Base-by-base conservation (phyloP, 2,797 vertebrate species). In the Serranus cabrilla region DNA sequence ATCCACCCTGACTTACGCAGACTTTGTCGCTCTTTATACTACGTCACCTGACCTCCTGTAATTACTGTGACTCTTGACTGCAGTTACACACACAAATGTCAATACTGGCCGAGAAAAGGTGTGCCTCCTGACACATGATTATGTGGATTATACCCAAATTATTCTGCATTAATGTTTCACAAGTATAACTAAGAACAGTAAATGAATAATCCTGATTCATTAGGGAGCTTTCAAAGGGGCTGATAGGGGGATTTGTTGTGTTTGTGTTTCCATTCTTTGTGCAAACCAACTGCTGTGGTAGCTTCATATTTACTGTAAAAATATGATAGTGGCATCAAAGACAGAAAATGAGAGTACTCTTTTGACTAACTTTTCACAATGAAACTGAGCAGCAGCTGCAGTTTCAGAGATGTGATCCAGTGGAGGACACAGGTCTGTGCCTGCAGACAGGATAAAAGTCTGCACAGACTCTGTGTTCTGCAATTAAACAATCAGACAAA, bases 401-500 rank as follows among this genome's bases (percentile, higher is more conserved):
- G n/a, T 25, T 27, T 56, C 16, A 7, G 5, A 62, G n/a, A 16
- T 55, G 31, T 56, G 31, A 57, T 51, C 27, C 60, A 52, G 46
- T 13, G 54, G 27, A 52, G 3, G 11, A 27, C 27, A 60, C 43
- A 71, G 71, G 46, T 4, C 52, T 34, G 47, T 4, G 47, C 68
- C 77, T 51, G 84, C 82, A 60, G 75, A 59, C 65, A 10, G 62
- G 52, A 76, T 62, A 12, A 76, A 81, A 52, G 55, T 25, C 76
- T 40, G 45, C 55, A 18, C 31, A 12, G 70, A 79, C 65, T 54
- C 47, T 63, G n/a, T 68, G 50, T 34, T 73, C 63, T 40, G 40
- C 82, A 77, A 39, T 68, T 40, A 74, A 42, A 82, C 55, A 69
- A 37, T 73, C 13, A 55, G 46, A 89, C 83, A 85, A 86, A 83